These are phyloP conservation scores for Regulus satrapa DNA, from an alignment of 2,113 vertebrate species.

Conservation along the genomic window DNA sequence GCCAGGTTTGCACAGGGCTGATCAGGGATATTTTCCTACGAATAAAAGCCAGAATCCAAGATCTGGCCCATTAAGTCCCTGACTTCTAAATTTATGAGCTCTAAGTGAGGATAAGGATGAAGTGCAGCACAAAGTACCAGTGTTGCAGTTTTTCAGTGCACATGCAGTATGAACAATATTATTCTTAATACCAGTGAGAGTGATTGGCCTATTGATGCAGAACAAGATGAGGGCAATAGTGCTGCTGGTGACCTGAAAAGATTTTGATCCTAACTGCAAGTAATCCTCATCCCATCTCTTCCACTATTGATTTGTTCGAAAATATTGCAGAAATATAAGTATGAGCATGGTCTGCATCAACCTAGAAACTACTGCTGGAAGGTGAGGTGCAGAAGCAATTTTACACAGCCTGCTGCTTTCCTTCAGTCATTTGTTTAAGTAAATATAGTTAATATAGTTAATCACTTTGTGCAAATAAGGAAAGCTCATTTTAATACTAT, in stretches of 20 bases:
- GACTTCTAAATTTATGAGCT: neutral
- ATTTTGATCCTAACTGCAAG: neutral
- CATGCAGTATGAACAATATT: neutral
- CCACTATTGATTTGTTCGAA: neutral
- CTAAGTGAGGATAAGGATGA: neutral
- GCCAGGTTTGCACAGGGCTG: neutral
- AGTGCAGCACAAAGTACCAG: neutral
- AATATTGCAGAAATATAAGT: neutral
- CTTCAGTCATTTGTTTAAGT: slow-evolving; percentile 12
- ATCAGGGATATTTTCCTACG: neutral
- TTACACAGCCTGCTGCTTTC: neutral
- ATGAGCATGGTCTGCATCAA: neutral
- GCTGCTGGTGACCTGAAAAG: neutral
- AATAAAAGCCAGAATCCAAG: neutral
- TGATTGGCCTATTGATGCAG: neutral
- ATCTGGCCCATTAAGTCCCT: neutral
- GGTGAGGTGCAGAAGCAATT: neutral
- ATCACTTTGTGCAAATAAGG: slow-evolving; percentile 2
- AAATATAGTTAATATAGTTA: neutral
- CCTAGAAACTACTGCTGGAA: neutral
- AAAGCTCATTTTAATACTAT: neutral
- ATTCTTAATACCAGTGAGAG: neutral
- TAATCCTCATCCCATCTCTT: neutral
- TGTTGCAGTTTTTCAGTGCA: neutral
- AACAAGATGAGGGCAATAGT: neutral